Evolutionary conservation across 2,797 vertebrate genomes (phyloP).

Genomic region (Siniperca obscura): DNA sequence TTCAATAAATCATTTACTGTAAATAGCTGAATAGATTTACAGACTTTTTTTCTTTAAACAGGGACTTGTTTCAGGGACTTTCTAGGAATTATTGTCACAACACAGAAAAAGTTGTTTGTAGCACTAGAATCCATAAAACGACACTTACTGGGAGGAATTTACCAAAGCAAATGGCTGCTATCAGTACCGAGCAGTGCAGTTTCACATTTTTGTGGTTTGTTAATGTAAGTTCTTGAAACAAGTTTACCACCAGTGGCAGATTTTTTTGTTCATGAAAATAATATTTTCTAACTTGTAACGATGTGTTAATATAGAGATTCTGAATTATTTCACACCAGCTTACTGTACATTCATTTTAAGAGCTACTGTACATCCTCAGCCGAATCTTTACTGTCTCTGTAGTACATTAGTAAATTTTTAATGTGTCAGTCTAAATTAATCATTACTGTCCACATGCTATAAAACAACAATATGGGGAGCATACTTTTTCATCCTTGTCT

Average conservation of each 20-base stretch:
- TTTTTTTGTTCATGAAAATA: background rate
- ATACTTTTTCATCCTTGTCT: slow-evolving; percentile 95
- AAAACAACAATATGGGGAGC: background rate
- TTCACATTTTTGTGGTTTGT: background rate
- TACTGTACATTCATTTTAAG: background rate
- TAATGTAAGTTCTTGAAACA: background rate
- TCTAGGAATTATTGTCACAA: background rate
- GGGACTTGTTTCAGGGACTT: background rate
- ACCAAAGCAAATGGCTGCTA: background rate
- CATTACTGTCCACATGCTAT: background rate
- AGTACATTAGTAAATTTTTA: background rate
- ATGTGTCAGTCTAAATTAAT: background rate
- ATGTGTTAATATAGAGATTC: background rate
- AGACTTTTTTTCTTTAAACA: background rate
- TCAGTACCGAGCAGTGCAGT: background rate
- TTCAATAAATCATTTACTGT: background rate
- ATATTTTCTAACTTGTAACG: background rate
- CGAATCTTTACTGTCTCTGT: background rate
- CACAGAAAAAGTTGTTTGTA: background rate
- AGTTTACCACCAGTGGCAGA: background rate
- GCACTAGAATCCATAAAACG: background rate
- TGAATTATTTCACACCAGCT: slow-evolving; percentile 17
- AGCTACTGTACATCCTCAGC: background rate
- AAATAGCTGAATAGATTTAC: background rate
- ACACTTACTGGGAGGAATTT: too few species aligned